These are phyloP conservation scores for Actinopyga echinites DNA, from an alignment of 53 echinoderm and acorn worm genomes.

Conservation along the genomic window DNA sequence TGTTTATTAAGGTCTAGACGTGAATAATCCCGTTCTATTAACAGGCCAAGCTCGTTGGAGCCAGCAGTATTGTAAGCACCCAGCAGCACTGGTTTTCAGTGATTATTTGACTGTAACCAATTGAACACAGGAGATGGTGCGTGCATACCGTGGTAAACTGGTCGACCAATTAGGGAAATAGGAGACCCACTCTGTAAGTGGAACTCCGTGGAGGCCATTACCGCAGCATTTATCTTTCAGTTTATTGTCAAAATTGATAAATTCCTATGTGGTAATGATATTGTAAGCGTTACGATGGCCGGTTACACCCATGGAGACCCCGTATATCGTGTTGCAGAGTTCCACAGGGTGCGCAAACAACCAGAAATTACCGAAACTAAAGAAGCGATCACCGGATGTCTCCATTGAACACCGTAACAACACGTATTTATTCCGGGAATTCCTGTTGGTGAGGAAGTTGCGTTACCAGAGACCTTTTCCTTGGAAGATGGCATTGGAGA, in stretches of 20 bases:
- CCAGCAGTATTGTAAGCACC: neutral
- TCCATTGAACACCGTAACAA: too few species aligned
- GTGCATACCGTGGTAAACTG: neutral
- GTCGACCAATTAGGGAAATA: constrained; percentile 23
- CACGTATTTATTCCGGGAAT: too few species aligned
- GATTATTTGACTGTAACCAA: too few species aligned
- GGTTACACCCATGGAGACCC: constrained; percentile 5
- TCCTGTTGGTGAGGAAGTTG: too few species aligned
- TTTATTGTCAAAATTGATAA: constrained; percentile 31
- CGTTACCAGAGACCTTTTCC: too few species aligned
- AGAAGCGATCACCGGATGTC: neutral
- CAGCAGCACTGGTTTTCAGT: neutral
- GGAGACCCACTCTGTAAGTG: neutral
- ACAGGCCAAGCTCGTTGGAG: constrained; percentile 13
- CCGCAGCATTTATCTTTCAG: neutral
- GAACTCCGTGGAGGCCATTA: constrained; percentile 19
- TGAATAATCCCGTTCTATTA: neutral
- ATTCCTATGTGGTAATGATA: constrained; percentile 3
- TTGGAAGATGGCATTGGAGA: too few species aligned
- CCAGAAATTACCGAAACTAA: neutral
- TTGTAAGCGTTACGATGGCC: constrained; percentile 2
- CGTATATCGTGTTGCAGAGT: neutral
- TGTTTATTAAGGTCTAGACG: constrained; percentile 22
- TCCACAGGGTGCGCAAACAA: constrained; percentile 23
- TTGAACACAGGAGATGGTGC: neutral